Evolutionary conservation across 1,140 invertebrate species (phyloP), one percentile per base, ranked within the genome.

Genomic region (Neodiprion virginianus): DNA sequence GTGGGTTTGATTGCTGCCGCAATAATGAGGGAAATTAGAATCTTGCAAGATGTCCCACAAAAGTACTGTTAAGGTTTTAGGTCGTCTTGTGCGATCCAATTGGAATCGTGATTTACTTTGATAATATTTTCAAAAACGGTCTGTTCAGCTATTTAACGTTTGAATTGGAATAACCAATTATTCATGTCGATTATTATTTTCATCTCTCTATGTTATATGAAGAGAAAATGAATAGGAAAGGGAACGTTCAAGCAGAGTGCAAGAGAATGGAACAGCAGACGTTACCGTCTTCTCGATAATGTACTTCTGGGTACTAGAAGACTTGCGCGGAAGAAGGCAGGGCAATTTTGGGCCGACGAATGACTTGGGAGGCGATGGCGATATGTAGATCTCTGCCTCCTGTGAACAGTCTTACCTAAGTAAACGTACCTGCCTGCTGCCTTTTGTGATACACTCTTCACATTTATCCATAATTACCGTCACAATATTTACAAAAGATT

Each of bases 251-350:
- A 72, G 50, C 28, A 23, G 21, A 48, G 67, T 69, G 67, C 67
- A 69, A 71, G 23, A 74, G 75, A 83, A 81, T 77, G 84, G 75
- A 82, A 14, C 78, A 83, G 82, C 83, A 80, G 85, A 86, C 82
- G 82, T 88, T 89, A 88, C 88, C 88, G 86, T 86, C 84, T 86
- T 88, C 83, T 83, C 82, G 81, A 91, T 85, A 88, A 90, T 89
- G 87, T 89, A 90, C 87, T 88, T 89, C 86, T 88, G 85, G 80
- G 84, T 83, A 85, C 83, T 82, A 81, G 79, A 82, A 82, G 81
- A 78, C 83, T 87, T 87, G 86, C 84, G 86, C 82, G 84, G 83
- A 70, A 81, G 80, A 83, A 85, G 76, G 78, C 84, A 83, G 79
- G 85, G 83, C 85, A 86, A 81, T 88, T 88, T 88, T 72, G 86